Conservation (phyloP, 2,113 vertebrate species). For the Malurus melanocephalus region DNA sequence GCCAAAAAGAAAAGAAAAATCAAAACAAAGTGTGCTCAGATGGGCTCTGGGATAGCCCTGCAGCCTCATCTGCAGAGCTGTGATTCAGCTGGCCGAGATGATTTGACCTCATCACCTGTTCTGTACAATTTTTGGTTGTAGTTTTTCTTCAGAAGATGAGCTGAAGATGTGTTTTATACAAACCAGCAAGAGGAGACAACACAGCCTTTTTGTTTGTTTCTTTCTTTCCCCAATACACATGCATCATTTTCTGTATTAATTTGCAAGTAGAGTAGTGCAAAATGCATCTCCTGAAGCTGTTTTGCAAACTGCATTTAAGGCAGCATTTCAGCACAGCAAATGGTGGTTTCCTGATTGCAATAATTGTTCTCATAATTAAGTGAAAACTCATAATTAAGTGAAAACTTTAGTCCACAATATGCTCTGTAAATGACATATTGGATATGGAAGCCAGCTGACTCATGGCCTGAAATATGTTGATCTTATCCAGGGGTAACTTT, state of each 20-base stretch:
- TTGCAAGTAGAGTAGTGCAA: neutral
- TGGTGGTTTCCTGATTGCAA: neutral
- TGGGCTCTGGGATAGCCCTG: neutral
- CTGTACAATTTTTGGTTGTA: neutral
- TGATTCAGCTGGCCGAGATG: neutral
- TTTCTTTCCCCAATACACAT: too few relatives aligned
- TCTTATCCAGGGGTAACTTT: neutral
- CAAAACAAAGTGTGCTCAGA: fast-evolving
- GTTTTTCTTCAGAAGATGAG: neutral
- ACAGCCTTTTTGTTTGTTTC: fast-evolving
- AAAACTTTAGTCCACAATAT: neutral
- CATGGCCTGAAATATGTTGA: neutral
- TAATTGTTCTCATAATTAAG: neutral
- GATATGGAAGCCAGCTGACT: neutral
- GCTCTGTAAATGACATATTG: neutral
- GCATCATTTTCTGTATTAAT: neutral
- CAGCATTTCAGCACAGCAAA: neutral
- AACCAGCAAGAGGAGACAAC: neutral
- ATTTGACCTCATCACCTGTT: neutral
- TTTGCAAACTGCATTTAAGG: neutral
- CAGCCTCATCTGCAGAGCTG: neutral
- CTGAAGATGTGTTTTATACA: neutral
- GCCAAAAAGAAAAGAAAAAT: neutral
- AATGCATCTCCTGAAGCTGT: neutral
- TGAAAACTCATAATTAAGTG: neutral